Percentiles rank a stretch among this genome's conserved stretches.
phyloP scores from a whole-genome alignment of 2,888 invertebrate species.

The Andricus curvator region DNA sequence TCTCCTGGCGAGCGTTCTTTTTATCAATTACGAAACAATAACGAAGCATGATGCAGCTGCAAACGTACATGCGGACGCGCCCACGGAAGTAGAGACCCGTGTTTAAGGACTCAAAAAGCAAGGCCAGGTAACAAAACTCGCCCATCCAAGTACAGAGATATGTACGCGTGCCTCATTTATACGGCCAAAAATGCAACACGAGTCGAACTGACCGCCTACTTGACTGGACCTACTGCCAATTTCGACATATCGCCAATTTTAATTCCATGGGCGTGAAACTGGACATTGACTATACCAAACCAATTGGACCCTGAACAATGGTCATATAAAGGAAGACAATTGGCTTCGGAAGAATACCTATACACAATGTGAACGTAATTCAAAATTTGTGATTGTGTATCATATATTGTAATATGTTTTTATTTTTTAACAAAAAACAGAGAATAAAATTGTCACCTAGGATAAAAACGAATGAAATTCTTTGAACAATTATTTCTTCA shows the following conservation, averaged over 20 bases:
- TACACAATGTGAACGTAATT: background rate
- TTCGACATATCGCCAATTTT: constrained; percentile 50
- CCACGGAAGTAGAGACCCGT: constrained; percentile 43
- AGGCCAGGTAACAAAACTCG: constrained; percentile 9
- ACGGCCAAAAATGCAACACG: constrained; percentile 30
- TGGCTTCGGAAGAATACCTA: background rate
- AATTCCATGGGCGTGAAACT: constrained; percentile 48
- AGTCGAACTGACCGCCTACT: constrained; percentile 48
- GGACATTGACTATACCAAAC: background rate
- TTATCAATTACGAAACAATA: constrained; percentile 73
- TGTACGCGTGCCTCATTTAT: constrained; percentile 14
- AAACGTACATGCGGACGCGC: constrained; percentile 45
- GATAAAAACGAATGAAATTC: too few species aligned
- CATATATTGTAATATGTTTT: too few species aligned
- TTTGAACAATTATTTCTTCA: too few species aligned
- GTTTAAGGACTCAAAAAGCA: constrained; percentile 41
- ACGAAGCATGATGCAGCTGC: constrained; percentile 68
- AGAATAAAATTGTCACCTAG: too few species aligned
- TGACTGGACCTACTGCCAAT: constrained; percentile 52
- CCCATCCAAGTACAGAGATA: constrained; percentile 5
- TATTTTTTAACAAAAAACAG: too few species aligned
- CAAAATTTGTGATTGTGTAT: background rate
- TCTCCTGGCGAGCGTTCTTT: constrained; percentile 69
- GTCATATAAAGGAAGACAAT: background rate
- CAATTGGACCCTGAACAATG: constrained; percentile 43